Percentiles rank a stretch among this genome's conserved stretches.
Conservation (phyloP, 30 jellyfish, hydroid and myxozoan genomes). For the Chrysaora quinquecirrha region DNA sequence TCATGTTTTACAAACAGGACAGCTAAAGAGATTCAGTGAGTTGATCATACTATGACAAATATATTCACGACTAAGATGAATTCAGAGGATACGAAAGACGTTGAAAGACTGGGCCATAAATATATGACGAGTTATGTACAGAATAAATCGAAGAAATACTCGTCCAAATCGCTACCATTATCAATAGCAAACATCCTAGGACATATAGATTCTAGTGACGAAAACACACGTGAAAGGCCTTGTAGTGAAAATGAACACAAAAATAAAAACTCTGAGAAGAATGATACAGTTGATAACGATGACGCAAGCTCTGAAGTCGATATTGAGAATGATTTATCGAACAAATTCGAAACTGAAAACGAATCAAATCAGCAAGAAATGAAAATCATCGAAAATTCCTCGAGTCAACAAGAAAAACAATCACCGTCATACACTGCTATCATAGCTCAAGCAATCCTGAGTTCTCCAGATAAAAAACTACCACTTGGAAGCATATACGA, state of each 20-base stretch:
- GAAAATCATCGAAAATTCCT: slow-evolving; percentile 1
- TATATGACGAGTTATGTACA: slow-evolving; percentile 43
- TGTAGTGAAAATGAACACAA: background rate
- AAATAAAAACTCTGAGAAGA: background rate
- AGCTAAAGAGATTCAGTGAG: slow-evolving; percentile 11
- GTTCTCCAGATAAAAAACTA: slow-evolving; percentile 91
- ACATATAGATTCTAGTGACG: slow-evolving; percentile 26
- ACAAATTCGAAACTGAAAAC: slow-evolving; percentile 35
- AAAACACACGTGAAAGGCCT: background rate
- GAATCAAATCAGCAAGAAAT: background rate
- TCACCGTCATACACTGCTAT: slow-evolving; percentile 98
- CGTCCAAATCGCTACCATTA: slow-evolving; percentile 58
- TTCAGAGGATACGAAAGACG: slow-evolving; percentile 16
- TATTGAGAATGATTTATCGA: slow-evolving; percentile 32
- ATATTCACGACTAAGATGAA: slow-evolving; percentile 38
- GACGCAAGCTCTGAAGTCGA: slow-evolving; percentile 28
- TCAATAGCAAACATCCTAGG: slow-evolving; percentile 81
- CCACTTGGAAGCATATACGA: slow-evolving; percentile 97
- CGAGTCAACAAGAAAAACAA: slow-evolving; percentile 48
- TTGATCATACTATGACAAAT: slow-evolving; percentile 42
- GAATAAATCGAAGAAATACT: slow-evolving; percentile 20
- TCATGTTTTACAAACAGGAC: background rate
- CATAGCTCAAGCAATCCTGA: slow-evolving; percentile 96
- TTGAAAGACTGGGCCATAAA: slow-evolving; percentile 57
- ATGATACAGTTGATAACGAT: background rate